Conservation (phyloP, 2,888 invertebrate species). For the Sepioteuthis lessoniana region DNA sequence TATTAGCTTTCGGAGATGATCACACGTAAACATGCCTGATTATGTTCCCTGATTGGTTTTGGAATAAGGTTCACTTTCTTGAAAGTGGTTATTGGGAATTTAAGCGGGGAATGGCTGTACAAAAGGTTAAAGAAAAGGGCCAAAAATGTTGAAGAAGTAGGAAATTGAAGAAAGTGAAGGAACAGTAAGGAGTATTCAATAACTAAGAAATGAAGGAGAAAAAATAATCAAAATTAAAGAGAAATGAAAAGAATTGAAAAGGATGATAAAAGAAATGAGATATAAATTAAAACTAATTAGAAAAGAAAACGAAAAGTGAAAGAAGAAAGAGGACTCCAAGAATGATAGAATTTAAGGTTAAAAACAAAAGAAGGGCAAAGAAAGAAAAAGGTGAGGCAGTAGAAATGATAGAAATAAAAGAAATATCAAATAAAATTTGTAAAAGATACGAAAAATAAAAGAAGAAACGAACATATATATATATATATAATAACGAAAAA, state of each 20-base stretch:
- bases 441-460: neutral
- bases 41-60: neutral
- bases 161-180: neutral
- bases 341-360: too few species aligned
- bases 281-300: neutral
- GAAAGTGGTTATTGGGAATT: neutral
- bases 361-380: neutral
- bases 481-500: too few species aligned
- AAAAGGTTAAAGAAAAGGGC: neutral
- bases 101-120: neutral
- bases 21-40: neutral
- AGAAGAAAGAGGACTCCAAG: too few species aligned
- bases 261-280: too few species aligned
- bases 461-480: neutral
- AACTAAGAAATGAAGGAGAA: too few species aligned
- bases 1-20: neutral
- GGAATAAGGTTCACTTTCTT: neutral
- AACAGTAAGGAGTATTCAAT: neutral
- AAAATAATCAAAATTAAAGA: too few species aligned
- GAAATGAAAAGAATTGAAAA: neutral
- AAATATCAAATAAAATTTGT: neutral
- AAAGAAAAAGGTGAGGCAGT: neutral
- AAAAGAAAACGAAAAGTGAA: neutral
- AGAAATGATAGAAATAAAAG: neutral
- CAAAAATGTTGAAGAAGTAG: neutral